Evolutionary conservation across 2,888 invertebrate genomes (phyloP).

Genomic region (Timandra comae): DNA sequence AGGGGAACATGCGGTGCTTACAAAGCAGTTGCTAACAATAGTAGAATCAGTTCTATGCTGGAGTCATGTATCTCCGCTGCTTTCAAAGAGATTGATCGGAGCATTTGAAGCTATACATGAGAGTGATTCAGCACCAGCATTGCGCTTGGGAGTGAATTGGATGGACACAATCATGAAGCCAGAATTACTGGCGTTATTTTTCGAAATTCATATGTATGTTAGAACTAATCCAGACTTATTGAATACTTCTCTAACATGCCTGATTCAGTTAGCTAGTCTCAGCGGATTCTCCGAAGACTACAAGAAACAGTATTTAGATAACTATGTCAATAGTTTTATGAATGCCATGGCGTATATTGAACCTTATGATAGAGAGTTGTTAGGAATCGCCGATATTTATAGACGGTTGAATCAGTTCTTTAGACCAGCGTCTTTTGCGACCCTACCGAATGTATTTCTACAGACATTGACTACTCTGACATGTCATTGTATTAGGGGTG

Average conservation of each 20-base stretch:
- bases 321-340: constrained; percentile 63
- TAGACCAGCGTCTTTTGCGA: constrained; percentile 55
- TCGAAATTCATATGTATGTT: constrained; percentile 89
- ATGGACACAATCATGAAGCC: constrained; percentile 85
- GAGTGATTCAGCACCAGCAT: constrained; percentile 78
- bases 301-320: constrained; percentile 64
- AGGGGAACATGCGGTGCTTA: constrained; percentile 73
- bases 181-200: constrained; percentile 85
- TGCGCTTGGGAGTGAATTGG: constrained; percentile 83
- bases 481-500: constrained; percentile 61
- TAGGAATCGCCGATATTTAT: constrained; percentile 66
- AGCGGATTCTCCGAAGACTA: constrained; percentile 55
- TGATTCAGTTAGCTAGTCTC: constrained; percentile 83
- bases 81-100: constrained; percentile 82
- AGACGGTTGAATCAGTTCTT: constrained; percentile 65
- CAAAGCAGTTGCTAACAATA: constrained; percentile 84
- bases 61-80: constrained; percentile 84
- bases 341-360: constrained; percentile 64
- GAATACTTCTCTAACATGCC: constrained; percentile 86
- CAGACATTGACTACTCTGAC: constrained; percentile 61
- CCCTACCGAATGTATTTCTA: constrained; percentile 58
- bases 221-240: constrained; percentile 84
- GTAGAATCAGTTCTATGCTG: constrained; percentile 87
- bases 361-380: constrained; percentile 60
- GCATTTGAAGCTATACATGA: constrained; percentile 83